Base-by-base conservation (phyloP, 1,140 invertebrate species). In the Heliothis subflexa region DNA sequence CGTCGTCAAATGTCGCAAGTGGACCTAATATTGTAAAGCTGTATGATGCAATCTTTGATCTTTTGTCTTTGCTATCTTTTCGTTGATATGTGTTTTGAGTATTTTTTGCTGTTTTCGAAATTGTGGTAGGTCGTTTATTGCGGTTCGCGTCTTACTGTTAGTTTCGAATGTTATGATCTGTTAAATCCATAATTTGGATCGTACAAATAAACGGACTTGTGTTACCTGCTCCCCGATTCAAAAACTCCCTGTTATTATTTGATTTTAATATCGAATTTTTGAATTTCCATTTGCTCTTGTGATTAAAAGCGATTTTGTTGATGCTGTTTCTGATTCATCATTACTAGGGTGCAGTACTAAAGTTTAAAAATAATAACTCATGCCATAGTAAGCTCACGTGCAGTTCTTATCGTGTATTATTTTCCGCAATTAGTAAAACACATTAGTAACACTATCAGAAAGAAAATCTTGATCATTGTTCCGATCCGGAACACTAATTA, bases 31-130 rank as follows among this genome's bases (percentile, higher is more conserved):
- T 78, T 81, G 72, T 83, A 66, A 57, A 47, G 73, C 59, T 40
- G 73, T 40, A 64, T 88, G 79, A 84, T 84, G 88, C 80, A 88
- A 89, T 81, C 81, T 79, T 71, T 62, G n/a, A 74, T 61, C 71
- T 64, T 75, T 75, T 75, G 73, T 75, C 73, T 75, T n/a, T 68
- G 54, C 14, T 81, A 66, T 72, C 75, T 78, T 57, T 79, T 76
- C 55, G 45, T 55, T 75, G 7, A 74, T 82, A 52, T 81, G 74
- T 79, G 62, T 54, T 73, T 40, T 76, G n/a, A 18, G 50, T 68
- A 47, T 68, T 40, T 50, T 77, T 68, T 57, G 16, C 55, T 47
- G 57, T 40, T 50, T 77, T 68, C 49, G 16, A 14, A 55, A 66
- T 68, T 75, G 73, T 59, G 73, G 73, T 75, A 64, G 73, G 73